phyloP scores from a whole-genome alignment of 92 coral and sea anemone species.

The Anthopleura xanthogrammica region DNA sequence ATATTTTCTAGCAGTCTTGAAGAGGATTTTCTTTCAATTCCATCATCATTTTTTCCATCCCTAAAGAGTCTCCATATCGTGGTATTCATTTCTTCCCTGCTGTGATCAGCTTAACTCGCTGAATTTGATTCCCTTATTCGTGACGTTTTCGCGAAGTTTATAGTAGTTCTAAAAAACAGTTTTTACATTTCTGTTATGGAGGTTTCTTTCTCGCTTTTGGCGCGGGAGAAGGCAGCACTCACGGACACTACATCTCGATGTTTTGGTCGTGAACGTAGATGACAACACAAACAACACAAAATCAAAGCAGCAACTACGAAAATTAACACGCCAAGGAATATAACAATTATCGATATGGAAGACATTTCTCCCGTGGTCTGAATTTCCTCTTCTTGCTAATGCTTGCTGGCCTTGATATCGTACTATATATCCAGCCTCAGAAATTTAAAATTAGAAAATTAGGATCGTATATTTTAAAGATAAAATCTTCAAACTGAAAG shows the following conservation, averaged over 20 bases:
- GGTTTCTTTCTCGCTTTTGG: constrained; percentile 81
- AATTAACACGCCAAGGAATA: constrained; percentile 86
- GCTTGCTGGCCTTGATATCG: neutral
- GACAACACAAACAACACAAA: constrained; percentile 87
- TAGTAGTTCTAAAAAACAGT: neutral
- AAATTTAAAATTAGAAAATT: neutral
- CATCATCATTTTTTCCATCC: neutral
- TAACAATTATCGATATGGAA: constrained; percentile 87
- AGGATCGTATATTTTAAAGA: neutral
- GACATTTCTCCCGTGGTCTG: constrained; percentile 34
- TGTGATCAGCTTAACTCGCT: neutral
- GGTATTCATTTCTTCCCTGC: neutral
- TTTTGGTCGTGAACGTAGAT: constrained; percentile 72
- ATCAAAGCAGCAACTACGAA: constrained; percentile 90
- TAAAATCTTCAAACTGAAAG: neutral
- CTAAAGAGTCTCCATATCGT: neutral
- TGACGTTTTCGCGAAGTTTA: neutral
- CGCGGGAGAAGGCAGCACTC: constrained; percentile 51
- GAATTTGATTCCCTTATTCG: neutral
- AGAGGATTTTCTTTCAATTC: neutral
- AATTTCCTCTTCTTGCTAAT: too few species aligned
- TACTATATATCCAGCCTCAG: neutral
- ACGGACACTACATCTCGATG: constrained; percentile 43
- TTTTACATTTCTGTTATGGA: constrained; percentile 74
- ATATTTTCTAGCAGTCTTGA: neutral